These are phyloP conservation scores for Pollimyrus isidori DNA, from an alignment of 2,113 vertebrate genomes.

Conservation along the genomic window DNA sequence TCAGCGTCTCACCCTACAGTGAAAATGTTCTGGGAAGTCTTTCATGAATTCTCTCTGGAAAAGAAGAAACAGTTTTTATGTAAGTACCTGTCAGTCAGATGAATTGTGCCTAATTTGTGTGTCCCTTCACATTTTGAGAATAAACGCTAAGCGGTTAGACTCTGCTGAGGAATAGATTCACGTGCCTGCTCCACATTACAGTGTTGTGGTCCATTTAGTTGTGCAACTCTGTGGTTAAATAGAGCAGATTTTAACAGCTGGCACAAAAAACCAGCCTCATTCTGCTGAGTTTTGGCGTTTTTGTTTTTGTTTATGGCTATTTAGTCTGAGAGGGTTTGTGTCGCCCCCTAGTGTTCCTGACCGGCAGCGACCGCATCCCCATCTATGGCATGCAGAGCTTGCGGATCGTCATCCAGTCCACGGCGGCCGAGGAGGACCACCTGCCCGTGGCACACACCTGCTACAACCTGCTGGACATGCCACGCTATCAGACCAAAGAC, in stretches of 20 bases:
- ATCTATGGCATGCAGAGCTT: slow-evolving; percentile 96
- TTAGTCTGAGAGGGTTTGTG: neutral
- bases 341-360: slow-evolving; percentile 76
- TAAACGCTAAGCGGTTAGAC: neutral
- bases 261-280: neutral
- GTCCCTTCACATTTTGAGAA: neutral
- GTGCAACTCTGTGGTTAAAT: neutral
- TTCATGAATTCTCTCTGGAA: slow-evolving; percentile 89
- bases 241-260: neutral
- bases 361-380: slow-evolving; percentile 93
- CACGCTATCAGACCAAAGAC: slow-evolving; percentile 90
- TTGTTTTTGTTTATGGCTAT: neutral
- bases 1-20: slow-evolving; percentile 82
- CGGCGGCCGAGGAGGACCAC: slow-evolving; percentile 75
- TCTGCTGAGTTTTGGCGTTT: neutral
- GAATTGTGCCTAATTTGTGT: neutral
- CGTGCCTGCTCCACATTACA: neutral
- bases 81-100: neutral
- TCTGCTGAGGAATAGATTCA: neutral
- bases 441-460: slow-evolving; percentile 94
- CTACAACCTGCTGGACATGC: slow-evolving; percentile 95
- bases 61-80: slow-evolving; percentile 91
- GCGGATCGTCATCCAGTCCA: slow-evolving; percentile 86
- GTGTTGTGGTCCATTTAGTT: neutral
- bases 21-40: slow-evolving; percentile 91